phyloP scores from a whole-genome alignment of 2,888 invertebrate genomes.

The Cepaea hortensis region DNA sequence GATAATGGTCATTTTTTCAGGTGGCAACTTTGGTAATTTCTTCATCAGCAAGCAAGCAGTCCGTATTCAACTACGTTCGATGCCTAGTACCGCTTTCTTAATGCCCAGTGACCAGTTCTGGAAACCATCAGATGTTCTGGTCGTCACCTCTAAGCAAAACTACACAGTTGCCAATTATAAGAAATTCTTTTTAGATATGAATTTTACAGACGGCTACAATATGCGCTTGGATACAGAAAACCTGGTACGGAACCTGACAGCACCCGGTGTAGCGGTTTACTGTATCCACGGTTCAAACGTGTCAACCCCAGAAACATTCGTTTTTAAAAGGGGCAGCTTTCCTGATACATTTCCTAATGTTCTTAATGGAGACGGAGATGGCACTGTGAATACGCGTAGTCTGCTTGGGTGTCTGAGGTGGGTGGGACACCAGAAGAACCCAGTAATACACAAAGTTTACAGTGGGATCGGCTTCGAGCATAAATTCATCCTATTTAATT shows the following conservation, averaged over 20 bases:
- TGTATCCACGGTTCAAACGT: conserved; percentile 72
- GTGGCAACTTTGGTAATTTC: conserved; percentile 92
- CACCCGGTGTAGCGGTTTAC: conserved; percentile 73
- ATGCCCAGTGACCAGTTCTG: conserved; percentile 92
- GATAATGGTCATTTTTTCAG: conserved; percentile 76
- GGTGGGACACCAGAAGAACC: conserved; percentile 80
- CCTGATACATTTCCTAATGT: conserved; percentile 68
- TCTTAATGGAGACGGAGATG: conserved; percentile 91
- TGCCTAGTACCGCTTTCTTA: conserved; percentile 95
- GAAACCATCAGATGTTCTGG: conserved; percentile 80
- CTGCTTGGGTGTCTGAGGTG: conserved; percentile 89
- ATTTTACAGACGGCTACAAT: conserved; percentile 65
- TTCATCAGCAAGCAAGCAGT: conserved; percentile 88
- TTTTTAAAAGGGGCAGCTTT: conserved; percentile 66
- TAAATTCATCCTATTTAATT: conserved; percentile 82
- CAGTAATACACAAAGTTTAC: conserved; percentile 81
- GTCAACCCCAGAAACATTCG: conserved; percentile 66
- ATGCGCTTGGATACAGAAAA: conserved; percentile 70
- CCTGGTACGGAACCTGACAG: conserved; percentile 61
- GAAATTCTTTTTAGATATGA: conserved; percentile 70
- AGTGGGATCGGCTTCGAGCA: conserved; percentile 81
- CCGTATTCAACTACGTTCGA: conserved; percentile 91
- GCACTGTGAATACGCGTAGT: conserved; percentile 94
- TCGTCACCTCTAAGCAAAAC: conserved; percentile 65
- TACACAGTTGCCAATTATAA: conserved; percentile 74